phyloP scores from a whole-genome alignment of 1,140 invertebrate genomes.

The Tigriopus japonicus region DNA sequence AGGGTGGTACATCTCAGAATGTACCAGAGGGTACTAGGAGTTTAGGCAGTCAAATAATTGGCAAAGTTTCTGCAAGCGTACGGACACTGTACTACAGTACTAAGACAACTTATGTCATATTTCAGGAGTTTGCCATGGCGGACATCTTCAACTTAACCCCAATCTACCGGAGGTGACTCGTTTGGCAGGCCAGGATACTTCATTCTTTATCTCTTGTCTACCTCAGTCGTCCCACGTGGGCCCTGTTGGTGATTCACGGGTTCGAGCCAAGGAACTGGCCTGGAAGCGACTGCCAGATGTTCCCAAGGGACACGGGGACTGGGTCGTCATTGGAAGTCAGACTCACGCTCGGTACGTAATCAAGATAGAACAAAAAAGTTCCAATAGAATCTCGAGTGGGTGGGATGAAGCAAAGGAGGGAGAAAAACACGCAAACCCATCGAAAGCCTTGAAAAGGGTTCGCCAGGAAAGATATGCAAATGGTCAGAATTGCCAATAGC shows the following conservation, averaged over 20 bases:
- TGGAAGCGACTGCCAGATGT: neutral
- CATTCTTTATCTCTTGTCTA: conserved; percentile 11
- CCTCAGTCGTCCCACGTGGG: conserved; percentile 1
- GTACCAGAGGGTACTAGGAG: no score
- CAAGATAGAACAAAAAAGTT: no score
- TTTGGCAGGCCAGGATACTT: conserved; percentile 3
- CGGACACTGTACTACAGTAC: no score
- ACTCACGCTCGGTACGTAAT: neutral
- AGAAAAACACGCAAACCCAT: no score
- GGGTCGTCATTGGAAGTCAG: conserved; percentile 3
- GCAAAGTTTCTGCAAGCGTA: no score
- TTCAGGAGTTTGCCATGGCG: neutral
- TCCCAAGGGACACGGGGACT: conserved; percentile 1
- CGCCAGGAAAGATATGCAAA: no score
- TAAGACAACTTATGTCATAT: neutral
- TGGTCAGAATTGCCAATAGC: no score
- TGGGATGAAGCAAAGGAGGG: no score
- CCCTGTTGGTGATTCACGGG: conserved; percentile 6
- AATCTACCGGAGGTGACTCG: neutral
- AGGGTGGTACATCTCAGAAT: no score
- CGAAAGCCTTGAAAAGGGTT: no score
- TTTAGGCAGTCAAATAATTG: no score
- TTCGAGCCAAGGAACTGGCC: neutral
- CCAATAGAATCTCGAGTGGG: no score
- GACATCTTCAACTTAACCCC: neutral